A percentile compares a stretch with the other conserved stretches of the same genome.
Evolutionary conservation across 2,888 invertebrate species (phyloP).

Genomic region (Athalia rosae): DNA sequence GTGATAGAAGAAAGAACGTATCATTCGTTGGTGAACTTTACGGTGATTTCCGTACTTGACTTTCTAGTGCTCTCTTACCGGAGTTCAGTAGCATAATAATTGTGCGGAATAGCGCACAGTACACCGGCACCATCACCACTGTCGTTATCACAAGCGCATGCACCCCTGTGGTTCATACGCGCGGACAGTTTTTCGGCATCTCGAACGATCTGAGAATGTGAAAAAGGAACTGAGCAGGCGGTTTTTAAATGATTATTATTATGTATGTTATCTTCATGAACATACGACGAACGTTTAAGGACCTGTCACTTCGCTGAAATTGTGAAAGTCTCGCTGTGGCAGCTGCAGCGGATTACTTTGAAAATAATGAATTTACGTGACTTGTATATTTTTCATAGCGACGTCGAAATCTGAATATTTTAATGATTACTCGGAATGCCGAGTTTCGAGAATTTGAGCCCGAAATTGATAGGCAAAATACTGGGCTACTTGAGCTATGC

Average conservation of each 20-base stretch:
- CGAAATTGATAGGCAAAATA: constrained; percentile 47
- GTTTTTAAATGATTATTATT: not conserved
- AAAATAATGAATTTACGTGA: too few relatives aligned
- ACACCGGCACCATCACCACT: constrained; percentile 99
- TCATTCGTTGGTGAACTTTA: not conserved
- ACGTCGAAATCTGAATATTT: not conserved
- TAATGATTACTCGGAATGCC: constrained; percentile 18
- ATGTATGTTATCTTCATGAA: not conserved
- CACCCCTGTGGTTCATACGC: constrained; percentile 99
- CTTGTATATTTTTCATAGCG: too few relatives aligned
- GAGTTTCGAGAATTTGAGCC: constrained; percentile 44
- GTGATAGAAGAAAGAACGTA: constrained; percentile 63
- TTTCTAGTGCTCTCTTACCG: constrained; percentile 77
- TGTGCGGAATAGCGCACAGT: constrained; percentile 96
- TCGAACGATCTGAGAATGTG: constrained; percentile 86
- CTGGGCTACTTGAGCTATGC: constrained; percentile 47
- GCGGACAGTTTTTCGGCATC: constrained; percentile 96
- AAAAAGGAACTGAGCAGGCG: constrained; percentile 46
- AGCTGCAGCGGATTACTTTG: too few relatives aligned
- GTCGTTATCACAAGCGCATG: constrained; percentile 99
- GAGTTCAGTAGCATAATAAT: constrained; percentile 89
- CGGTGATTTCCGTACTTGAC: not conserved
- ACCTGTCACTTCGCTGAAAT: too few relatives aligned
- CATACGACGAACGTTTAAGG: too few relatives aligned
- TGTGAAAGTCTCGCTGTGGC: too few relatives aligned